Base-by-base conservation (phyloP, 2,888 invertebrate species). In the Lycophotia porphyrea region DNA sequence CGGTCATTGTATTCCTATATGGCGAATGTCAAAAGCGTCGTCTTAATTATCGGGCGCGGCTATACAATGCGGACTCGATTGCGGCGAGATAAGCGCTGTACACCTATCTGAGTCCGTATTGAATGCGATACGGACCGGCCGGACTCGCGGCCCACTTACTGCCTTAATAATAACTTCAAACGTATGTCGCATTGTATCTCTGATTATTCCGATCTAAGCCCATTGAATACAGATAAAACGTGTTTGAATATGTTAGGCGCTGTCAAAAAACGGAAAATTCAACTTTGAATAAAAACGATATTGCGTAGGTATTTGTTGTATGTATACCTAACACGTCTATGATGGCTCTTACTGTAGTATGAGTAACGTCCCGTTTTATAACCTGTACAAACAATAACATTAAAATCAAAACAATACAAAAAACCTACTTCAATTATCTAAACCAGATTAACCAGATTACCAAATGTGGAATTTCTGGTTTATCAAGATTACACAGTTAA, bases 1-100 rank as follows among this genome's bases (percentile, higher is more conserved):
- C 96, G 95, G 93, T 96, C 95, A 96, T 96, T 96, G 96, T 96
- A 94, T 95, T 96, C 96, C 94, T 96, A 96, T 96, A 96, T 95
- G 96, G 96, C 93, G 95, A 96, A 95, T 96, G 96, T 96, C 96
- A 96, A 96, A 96, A 96, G 93, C 95, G 95, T 96, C 95, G 96
- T 96, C 96, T 96, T 96, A 96, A 96, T 96, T 96, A 96, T 96
- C 96, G 93, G 95, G 94, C 93, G 94, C 94, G 93, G 94, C 94
- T 89, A 94, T 93, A 96, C 96, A 96, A 96, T 96, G 95, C 95
- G 93, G 93, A 93, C 93, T 94, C 95, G 96, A 96, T 96, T 93
- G 96, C 96, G 95, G 88, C 92, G 92, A 94, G 96, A 96, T 96
- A 96, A 95, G 94, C 93, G 91, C 90, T 90, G 93, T 92, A 91